Percentiles rank a stretch among this genome's conserved stretches.
phyloP scores from a whole-genome alignment of 2,113 vertebrate species.

The Microcebus murinus region DNA sequence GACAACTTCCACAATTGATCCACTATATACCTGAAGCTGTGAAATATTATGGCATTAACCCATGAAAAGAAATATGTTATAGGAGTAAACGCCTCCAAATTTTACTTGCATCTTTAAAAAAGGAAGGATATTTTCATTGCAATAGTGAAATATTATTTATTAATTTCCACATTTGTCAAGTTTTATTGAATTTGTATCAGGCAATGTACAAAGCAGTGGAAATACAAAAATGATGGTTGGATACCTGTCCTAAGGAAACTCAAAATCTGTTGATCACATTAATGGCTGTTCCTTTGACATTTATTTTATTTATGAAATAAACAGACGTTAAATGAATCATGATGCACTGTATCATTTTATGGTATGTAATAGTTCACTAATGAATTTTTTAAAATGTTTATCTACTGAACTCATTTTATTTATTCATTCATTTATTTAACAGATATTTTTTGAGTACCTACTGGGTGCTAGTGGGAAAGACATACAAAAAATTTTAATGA shows the following conservation, averaged over 20 bases:
- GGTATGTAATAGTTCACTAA: background rate
- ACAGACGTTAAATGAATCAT: background rate
- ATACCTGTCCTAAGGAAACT: background rate
- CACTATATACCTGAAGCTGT: background rate
- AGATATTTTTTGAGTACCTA: background rate
- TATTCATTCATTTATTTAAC: background rate
- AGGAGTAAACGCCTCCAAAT: background rate
- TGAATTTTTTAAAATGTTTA: background rate
- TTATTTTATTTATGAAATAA: constrained; percentile 35
- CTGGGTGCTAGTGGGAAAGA: background rate
- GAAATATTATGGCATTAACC: background rate
- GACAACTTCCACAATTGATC: background rate
- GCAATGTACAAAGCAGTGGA: background rate
- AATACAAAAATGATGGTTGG: background rate
- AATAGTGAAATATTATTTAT: constrained; percentile 2
- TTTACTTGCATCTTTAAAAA: background rate
- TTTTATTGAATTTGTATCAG: background rate
- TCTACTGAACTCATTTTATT: background rate
- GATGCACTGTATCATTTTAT: background rate
- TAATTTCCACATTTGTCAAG: constrained; percentile 4
- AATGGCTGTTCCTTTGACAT: background rate
- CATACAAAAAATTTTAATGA: background rate
- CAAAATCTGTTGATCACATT: background rate
- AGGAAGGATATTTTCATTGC: background rate
- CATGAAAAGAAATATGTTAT: background rate